phyloP scores from a whole-genome alignment of 92 coral and sea anemone species.

The Montipora capitata region DNA sequence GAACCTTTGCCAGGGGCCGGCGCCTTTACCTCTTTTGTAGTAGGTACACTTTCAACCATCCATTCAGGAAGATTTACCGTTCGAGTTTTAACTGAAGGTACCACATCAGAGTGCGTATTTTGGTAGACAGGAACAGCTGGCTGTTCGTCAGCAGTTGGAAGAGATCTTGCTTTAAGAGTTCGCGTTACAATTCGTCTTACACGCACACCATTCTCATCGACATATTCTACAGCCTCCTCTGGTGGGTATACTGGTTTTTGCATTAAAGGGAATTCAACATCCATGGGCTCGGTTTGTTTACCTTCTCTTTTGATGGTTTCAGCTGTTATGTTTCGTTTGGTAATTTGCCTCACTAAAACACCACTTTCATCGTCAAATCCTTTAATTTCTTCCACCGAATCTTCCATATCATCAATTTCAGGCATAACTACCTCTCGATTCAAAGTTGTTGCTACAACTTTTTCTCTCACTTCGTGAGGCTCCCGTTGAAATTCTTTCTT shows the following conservation, averaged over 20 bases:
- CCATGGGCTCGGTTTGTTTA: constrained; percentile 34
- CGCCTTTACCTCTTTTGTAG: neutral
- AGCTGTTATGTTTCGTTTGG: constrained; percentile 3
- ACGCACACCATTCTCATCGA: constrained; percentile 75
- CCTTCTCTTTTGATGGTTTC: neutral
- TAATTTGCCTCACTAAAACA: neutral
- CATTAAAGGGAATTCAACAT: constrained; percentile 17
- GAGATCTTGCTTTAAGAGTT: constrained; percentile 41
- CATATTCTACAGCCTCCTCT: constrained; percentile 59
- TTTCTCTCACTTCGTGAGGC: neutral
- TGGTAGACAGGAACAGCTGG: constrained; percentile 12
- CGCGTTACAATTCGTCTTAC: constrained; percentile 40
- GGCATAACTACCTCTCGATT: constrained; percentile 17
- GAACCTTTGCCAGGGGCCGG: neutral
- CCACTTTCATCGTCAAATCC: constrained; percentile 22
- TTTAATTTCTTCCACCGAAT: neutral
- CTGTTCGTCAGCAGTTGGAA: neutral
- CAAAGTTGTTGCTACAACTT: constrained; percentile 6
- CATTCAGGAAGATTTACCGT: constrained; percentile 21
- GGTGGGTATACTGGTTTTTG: constrained; percentile 2
- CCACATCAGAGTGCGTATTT: neutral
- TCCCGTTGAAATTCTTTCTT: neutral
- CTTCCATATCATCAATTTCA: neutral
- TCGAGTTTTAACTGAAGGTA: constrained; percentile 15
- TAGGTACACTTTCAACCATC: constrained; percentile 16